Evolutionary conservation across 2,888 invertebrate species (phyloP).

Genomic region (Dolomedes plantarius): DNA sequence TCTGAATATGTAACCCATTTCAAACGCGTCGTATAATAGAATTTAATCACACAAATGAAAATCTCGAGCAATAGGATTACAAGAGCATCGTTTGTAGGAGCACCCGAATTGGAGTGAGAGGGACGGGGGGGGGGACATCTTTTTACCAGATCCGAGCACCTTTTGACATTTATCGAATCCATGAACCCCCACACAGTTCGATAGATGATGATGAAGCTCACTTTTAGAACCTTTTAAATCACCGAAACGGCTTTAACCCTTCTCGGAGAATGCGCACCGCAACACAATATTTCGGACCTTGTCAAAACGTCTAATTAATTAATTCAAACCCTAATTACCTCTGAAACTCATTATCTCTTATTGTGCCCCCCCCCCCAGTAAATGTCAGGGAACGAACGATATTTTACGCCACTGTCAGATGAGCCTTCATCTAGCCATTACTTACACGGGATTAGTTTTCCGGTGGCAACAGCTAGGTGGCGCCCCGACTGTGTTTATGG

Average conservation of each 20-base stretch:
- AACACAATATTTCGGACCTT: conserved; percentile 4
- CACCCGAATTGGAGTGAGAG: no score
- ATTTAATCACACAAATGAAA: no score
- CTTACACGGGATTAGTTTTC: conserved; percentile 3
- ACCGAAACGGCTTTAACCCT: background rate
- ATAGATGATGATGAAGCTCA: background rate
- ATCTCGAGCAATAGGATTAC: no score
- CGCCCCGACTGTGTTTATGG: conserved; percentile 1
- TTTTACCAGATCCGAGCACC: no score
- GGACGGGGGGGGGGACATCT: no score
- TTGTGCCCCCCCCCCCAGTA: conserved; percentile 6
- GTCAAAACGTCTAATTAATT: conserved; percentile 12
- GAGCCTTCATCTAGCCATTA: conserved; percentile 8
- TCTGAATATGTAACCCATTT: no score
- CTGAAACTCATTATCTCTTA: conserved; percentile 2
- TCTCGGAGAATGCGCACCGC: background rate
- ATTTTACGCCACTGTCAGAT: conserved; percentile 9
- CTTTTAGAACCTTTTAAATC: conserved; percentile 9
- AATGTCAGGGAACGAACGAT: conserved; percentile 3
- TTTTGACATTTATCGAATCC: background rate
- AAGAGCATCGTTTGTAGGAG: no score
- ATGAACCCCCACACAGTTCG: background rate
- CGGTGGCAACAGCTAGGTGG: background rate
- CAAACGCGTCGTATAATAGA: no score
- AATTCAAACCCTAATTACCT: conserved; percentile 5